Base-by-base conservation (phyloP, 2,113 vertebrate species). In the Monopterus albus region DNA sequence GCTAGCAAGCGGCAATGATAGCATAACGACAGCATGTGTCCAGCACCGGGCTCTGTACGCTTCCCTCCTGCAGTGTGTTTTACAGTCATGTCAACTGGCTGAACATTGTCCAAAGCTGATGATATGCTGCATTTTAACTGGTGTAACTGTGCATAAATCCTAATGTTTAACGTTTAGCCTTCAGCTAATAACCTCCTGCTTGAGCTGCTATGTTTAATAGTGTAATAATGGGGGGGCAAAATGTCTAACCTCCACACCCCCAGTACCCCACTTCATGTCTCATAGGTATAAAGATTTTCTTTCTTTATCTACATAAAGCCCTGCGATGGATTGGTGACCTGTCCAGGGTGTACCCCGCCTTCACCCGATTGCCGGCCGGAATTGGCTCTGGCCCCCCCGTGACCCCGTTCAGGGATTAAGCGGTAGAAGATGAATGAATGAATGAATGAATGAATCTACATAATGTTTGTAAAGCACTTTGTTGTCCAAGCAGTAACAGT, bases 91-190 rank as follows among this genome's bases (percentile, higher is more conserved):
- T 50, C 78, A 39, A 38, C 29, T 29, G 33, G 46, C 42, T 75
- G 45, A 52, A 78, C 25, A 23, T 21, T 67, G 33, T 74, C 53
- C 53, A 82, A 67, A 46, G 38, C 50, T 72, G 45, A 20, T 55
- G 47, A 52, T 23, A 51, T 10, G 17, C 31, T 45, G 21, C 53
- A 69, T 75, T 85, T 86, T 59, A 77, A 80, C 60, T 73, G 52
- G 23, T 52, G n/a, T 47, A 17, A 70, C 36, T 63, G 58, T 53
- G 59, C 47, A 65, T 66, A 62, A 70, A 70, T 82, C 23, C 72
- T 31, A 38, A 65, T 40, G 52, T 75, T 81, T 84, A 66, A 87
- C 38, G 36, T 50, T 71, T 74, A 75, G 47, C 50, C 39, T 71
- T 56, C 36, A 25, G 25, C 47, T 80, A 66, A 82, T 61, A 66